Conservation (phyloP, 2,797 vertebrate species). For the Perodicticus potto region DNA sequence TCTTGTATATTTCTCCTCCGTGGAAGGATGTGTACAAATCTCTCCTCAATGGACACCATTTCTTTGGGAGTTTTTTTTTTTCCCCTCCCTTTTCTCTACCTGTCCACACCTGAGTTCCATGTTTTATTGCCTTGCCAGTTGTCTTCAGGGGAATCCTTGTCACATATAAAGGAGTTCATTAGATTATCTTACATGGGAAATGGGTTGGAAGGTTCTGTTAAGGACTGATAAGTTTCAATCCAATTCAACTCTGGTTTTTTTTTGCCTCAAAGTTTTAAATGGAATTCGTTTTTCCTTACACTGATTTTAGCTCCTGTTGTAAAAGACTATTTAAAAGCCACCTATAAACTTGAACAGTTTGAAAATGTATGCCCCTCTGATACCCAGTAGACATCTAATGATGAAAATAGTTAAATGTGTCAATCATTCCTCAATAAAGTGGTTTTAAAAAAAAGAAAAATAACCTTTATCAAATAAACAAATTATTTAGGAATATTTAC, state of each 20-base stretch:
- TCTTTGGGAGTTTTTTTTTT: background rate
- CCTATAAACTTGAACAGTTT: background rate
- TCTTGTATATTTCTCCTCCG: background rate
- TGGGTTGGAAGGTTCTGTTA: background rate
- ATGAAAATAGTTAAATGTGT: background rate
- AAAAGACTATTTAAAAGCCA: background rate
- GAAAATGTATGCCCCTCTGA: background rate
- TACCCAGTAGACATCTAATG: background rate
- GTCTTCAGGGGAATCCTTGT: background rate
- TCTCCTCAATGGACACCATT: background rate
- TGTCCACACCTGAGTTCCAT: background rate
- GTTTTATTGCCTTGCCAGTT: background rate
- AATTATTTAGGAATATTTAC: background rate
- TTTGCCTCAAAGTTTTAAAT: background rate
- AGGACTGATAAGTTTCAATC: background rate
- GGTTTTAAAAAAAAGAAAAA: background rate
- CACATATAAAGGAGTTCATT: background rate
- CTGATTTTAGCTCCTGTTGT: background rate
- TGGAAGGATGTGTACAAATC: background rate
- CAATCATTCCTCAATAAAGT: too few relatives aligned
- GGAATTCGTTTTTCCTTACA: background rate
- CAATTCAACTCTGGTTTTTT: background rate
- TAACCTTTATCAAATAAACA: background rate
- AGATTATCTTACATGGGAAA: background rate
- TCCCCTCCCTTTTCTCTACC: background rate